Conservation (phyloP, 2,888 invertebrate species). For the Dromius quadrimaculatus region DNA sequence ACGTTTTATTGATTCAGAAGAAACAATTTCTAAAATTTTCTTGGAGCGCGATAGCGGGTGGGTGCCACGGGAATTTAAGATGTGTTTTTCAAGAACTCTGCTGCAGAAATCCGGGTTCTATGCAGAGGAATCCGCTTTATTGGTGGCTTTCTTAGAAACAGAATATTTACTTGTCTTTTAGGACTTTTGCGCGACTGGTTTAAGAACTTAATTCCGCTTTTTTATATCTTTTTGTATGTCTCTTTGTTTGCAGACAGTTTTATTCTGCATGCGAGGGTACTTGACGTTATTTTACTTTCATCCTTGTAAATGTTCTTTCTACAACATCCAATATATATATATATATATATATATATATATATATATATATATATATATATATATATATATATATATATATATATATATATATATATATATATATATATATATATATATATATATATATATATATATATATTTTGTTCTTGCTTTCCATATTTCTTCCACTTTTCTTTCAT, state of each 20-base stretch:
- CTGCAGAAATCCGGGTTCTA: neutral
- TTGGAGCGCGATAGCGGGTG: constrained; percentile 12
- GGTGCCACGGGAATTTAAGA: constrained; percentile 39
- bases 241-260: constrained; percentile 47
- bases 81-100: constrained; percentile 48
- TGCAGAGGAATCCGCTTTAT: constrained; percentile 5
- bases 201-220: constrained; percentile 51
- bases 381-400: too few species aligned
- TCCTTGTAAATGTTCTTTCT: too few species aligned
- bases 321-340: too few species aligned
- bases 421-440: too few species aligned
- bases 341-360: too few species aligned
- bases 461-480: too few species aligned
- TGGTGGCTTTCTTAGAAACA: constrained; percentile 39
- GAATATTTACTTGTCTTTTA: constrained; percentile 46
- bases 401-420: too few species aligned
- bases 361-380: too few species aligned
- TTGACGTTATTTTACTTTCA: constrained; percentile 48
- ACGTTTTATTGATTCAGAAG: constrained; percentile 21
- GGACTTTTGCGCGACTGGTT: constrained; percentile 13
- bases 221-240: constrained; percentile 47
- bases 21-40: constrained; percentile 36
- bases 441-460: too few species aligned
- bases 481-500: too few species aligned
- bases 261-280: constrained; percentile 43